These are phyloP conservation scores for Euspilapteryx auroguttella DNA, from an alignment of 2,888 invertebrate genomes.

Conservation along the genomic window DNA sequence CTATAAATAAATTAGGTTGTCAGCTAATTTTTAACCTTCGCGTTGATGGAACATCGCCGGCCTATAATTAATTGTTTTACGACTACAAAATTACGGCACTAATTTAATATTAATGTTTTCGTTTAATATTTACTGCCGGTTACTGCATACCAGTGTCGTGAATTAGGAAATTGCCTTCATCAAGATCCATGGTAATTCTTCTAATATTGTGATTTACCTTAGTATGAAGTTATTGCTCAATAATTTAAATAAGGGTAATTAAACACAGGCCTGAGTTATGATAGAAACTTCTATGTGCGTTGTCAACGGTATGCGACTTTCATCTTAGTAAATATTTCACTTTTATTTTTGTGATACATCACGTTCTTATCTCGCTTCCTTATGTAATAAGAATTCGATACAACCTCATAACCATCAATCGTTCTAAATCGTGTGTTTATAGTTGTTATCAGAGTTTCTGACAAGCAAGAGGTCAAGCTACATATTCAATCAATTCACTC, in stretches of 20 bases:
- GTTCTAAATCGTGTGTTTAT: too few relatives aligned
- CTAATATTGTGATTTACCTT: too few relatives aligned
- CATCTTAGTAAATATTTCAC: slow-evolving; percentile 3
- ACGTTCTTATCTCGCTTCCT: background rate
- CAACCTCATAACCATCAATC: too few relatives aligned
- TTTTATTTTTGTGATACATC: background rate
- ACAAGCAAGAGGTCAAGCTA: slow-evolving; percentile 22
- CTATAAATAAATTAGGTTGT: slow-evolving; percentile 35
- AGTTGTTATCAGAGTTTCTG: too few relatives aligned
- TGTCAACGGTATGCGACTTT: slow-evolving; percentile 2
- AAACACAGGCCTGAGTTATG: slow-evolving; percentile 18
- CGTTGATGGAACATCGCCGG: slow-evolving; percentile 40
- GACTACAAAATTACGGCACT: slow-evolving; percentile 34
- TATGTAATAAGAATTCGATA: background rate
- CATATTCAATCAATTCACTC: slow-evolving; percentile 32
- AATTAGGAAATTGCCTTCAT: slow-evolving; percentile 30
- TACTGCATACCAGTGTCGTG: slow-evolving; percentile 28
- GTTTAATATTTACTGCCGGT: slow-evolving; percentile 28
- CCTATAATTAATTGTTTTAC: slow-evolving; percentile 49
- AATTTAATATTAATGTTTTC: slow-evolving; percentile 32
- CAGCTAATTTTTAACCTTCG: slow-evolving; percentile 38
- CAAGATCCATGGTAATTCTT: too few relatives aligned
- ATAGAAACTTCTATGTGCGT: slow-evolving; percentile 7
- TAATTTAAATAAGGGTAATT: slow-evolving; percentile 42
- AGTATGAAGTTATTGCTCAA: slow-evolving; percentile 32